Evolutionary conservation across 2,888 invertebrate species (phyloP), one percentile per base, ranked within the genome.

Genomic region (Ethmia dodecea): DNA sequence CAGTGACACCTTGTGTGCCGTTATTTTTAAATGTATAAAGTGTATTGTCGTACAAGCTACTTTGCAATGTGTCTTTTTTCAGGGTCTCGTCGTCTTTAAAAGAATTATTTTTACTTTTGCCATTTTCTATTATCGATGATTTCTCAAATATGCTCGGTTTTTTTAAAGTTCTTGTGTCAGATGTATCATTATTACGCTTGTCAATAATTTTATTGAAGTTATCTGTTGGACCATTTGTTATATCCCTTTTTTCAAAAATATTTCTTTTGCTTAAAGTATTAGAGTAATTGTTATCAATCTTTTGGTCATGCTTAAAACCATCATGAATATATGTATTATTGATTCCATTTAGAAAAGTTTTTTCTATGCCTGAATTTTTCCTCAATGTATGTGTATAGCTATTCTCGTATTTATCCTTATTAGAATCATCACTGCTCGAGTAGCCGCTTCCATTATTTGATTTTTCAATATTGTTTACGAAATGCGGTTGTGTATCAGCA

Each of bases 211-310:
- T 71, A 31, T 37, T 36, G 6, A 39, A 33, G 39, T 47, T 59
- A 15, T 33, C 60, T 31, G 42, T 35, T 37, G 47, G 49, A 18
- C 56, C 55, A 30, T 55, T 65, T 13, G 54, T 35, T 6, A 52
- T 42, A 11, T 73, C 72, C 16, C 55, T 52, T 39, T 67, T 77
- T 60, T 84, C 81, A 47, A 83, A 81, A 13, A 81, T 40, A 55
- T 74, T 81, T 53, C 70, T 69, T 58, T 78, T 86, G 37, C 60
- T 78, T 32, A 80, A 49, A 2, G 80, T 83, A 43, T 78, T 80
- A 6, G 71, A 76, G 47, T 48, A 68, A 37, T 50, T 68, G n/a
- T 57, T 69, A 20, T 80, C 73, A 28, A 59, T 40, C 49, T 71
- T 71, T 11, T 52, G 32, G 33, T 81, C 80, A 15, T 56, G 30